Percentiles rank a stretch among this genome's conserved stretches.
These are phyloP conservation scores for Galendromus occidentalis DNA, from an alignment of 1,140 invertebrate genomes.

Conservation along the genomic window DNA sequence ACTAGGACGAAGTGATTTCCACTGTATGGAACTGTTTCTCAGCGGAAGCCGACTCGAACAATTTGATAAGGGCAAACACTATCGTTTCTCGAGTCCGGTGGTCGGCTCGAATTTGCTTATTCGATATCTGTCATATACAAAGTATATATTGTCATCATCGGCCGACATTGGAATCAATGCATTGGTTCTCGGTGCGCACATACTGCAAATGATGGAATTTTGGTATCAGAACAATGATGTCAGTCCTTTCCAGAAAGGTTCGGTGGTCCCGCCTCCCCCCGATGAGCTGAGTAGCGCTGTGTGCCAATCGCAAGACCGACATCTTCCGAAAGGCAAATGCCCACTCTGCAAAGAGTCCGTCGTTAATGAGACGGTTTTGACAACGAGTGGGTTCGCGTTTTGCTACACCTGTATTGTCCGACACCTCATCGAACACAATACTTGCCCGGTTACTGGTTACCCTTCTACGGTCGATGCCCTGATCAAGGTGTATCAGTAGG, in stretches of 20 bases:
- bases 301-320: not conserved
- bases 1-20: not conserved
- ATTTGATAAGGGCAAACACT: not conserved
- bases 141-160: not conserved
- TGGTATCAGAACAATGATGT: constrained; percentile 3
- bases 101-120: not conserved
- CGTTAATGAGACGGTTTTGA: constrained; percentile 1
- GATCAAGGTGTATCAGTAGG: constrained; percentile 10
- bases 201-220: not conserved
- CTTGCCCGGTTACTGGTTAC: constrained; percentile 9
- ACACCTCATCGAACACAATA: constrained; percentile 6
- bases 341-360: constrained; percentile 3
- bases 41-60: not conserved
- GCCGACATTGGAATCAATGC: not conserved
- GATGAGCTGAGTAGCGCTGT: not conserved
- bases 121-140: not conserved
- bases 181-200: not conserved
- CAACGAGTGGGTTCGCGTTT: not conserved
- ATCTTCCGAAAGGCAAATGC: constrained; percentile 1
- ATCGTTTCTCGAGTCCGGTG: not conserved
- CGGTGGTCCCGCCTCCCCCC: not conserved
- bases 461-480: not conserved
- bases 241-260: not conserved
- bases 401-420: not conserved
- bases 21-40: not conserved